Evolutionary conservation across 2,888 invertebrate species (phyloP), one percentile per base, ranked within the genome.

Genomic region (Morpho helenor): DNA sequence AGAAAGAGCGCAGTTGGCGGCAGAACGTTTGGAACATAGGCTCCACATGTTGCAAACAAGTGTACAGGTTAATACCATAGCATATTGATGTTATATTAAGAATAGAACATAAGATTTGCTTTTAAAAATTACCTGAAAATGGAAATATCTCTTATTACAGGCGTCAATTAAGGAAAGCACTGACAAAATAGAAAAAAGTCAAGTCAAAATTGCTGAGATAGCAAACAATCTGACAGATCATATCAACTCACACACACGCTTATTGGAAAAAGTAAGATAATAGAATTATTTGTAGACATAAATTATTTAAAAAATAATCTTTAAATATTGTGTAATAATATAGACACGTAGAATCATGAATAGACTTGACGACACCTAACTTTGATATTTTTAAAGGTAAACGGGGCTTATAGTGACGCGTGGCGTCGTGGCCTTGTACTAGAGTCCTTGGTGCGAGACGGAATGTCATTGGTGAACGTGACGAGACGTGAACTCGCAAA

Each of bases 331-430:
- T 31, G 5, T 31, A 2, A 31, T 31, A 31, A 31, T 31, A 31
- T 31, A 5, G 3, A 31, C 31, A 31, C 3, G 31, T 31, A 31
- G 31, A 31, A 31, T 31, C 4, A 31, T 31, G 0, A 31, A 5
- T 31, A 22, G 31, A 40, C 46, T 41, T 7, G 2, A n/a, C 39
- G 9, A 39, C 31, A 31, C 3, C 31, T 31, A 31, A 31, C 31
- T 31, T 31, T 43, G 42, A 43, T 0, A 49, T 10, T 40, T 16
- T 54, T 46, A 40, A 46, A 94, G 93, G 92, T 93, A 45, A 91
- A 92, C 68, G 93, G 93, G 63, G 92, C 93, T 71, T 93, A 93
- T 72, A 89, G 92, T 45, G 93, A 94, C 68, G 87, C 93, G 56
- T 92, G 93, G 91, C 91, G 91, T 56, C 86, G 91, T 8, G 87